Base-by-base conservation (phyloP, 2,113 vertebrate genomes). In the Halichoeres trimaculatus region DNA sequence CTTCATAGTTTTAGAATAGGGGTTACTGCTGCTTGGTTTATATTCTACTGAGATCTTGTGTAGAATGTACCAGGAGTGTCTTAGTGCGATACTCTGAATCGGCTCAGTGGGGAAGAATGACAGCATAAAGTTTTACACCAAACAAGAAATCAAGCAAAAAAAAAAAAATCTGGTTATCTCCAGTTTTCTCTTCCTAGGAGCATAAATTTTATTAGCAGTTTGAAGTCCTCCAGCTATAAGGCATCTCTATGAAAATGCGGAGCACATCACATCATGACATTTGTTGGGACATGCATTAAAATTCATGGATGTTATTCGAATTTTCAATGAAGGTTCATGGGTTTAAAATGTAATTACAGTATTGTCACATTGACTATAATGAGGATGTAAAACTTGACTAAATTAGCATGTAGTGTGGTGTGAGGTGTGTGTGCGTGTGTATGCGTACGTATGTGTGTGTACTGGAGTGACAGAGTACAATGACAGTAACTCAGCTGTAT, bases 261-360 rank as follows among this genome's bases (percentile, higher is more conserved):
- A 17, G 16, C 14, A 17, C 14, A 45, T 17, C 4, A 3, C 16
- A 40, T 11, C 8, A 40, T 2, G 12, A 40, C 38, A 16, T 45
- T 45, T 19, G 17, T 8, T 45, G 43, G n/a, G 8, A 53, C 47
- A 26, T 22, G 47, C 2, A 30, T 13, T 17, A 35, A 10, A 23
- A 13, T 22, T 63, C 63, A n/a, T 40, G 20, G 50, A 4, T 23
- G 10, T 74, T 61, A 52, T 19, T 58, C 10, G 34, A 51, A 65
- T 58, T 34, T 43, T 19, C 43, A 40, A 0, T 36, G 20, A 11
- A 19, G 12, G 36, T 50, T 36, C 13, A 23, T 16, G 4, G 26
- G 43, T 35, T 5, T 48, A 22, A 48, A 36, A 63, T 36, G 12
- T 36, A 35, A 50, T 36, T 38, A 64, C 1, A 8, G 23, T 17